Base-by-base conservation (phyloP, 2,888 invertebrate genomes). In the Brassicogethes aeneus region DNA sequence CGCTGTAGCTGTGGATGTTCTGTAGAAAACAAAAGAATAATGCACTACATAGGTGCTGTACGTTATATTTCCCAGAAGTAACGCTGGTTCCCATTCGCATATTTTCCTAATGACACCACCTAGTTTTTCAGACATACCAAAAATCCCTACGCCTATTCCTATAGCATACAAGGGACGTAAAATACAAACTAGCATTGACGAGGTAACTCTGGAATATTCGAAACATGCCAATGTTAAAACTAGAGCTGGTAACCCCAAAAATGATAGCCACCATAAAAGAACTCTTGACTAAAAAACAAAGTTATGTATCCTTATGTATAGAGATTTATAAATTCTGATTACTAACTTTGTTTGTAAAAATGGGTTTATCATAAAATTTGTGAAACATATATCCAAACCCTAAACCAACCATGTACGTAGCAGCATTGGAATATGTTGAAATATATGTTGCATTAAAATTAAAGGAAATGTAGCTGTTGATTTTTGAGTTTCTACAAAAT, bases 71-170 rank as follows among this genome's bases (percentile, higher is more conserved):
- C 52, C 55, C 39, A 53, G 36, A 30, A 51, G 44, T 7, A 52
- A 32, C 1, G 47, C 50, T 7, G 47, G 49, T 37, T 46, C 46
- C 53, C 53, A 55, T 45, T 52, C 51, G 13, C 47, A 52, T 2
- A 54, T 30, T 30, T 30, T 30, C 17, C 16, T 29, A 33, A 33
- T 14, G 12, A 45, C 39, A 52, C 55, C 53, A 38, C 51, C 50
- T 15, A 43, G 30, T 33, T 45, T 41, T 39, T 45, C 37, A 1
- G 54, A 52, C 53, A 58, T 57, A 38, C 52, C 56, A 12, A 56
- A 43, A 17, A 58, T 51, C 5, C 55, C 56, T 3, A 54, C 40
- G n/a, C 50, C 58, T 30, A 58, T 54, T 3, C 58, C 58, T 10
- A 53, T 10, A 7, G 55, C 55, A 37, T 53, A 58, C n/a, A 52